phyloP scores from a whole-genome alignment of 1,140 invertebrate species.

The Conus betulinus region DNA sequence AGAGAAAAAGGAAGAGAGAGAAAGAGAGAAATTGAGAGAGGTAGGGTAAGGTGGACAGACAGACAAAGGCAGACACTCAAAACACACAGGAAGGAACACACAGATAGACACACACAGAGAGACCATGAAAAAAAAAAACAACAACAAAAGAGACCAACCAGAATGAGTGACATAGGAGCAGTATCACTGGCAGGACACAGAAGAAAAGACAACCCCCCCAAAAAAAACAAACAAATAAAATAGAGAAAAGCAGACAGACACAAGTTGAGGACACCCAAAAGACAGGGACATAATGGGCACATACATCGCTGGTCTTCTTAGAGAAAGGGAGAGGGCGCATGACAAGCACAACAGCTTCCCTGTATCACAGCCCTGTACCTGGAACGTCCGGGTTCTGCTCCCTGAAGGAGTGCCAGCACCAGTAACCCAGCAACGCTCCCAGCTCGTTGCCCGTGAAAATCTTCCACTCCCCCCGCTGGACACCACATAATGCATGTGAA shows the following conservation, averaged over 20 bases:
- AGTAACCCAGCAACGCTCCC: constrained; percentile 96
- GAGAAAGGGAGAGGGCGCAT: too few relatives aligned
- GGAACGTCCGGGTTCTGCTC: constrained; percentile 57
- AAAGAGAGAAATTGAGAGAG: too few relatives aligned
- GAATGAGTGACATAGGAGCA: too few relatives aligned
- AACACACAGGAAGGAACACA: neutral
- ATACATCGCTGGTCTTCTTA: too few relatives aligned
- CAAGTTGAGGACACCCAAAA: neutral
- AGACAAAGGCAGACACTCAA: neutral
- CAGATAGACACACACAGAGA: neutral
- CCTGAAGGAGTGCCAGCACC: constrained; percentile 83
- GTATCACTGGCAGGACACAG: too few relatives aligned
- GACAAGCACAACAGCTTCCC: neutral
- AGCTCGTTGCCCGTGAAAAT: constrained; percentile 97
- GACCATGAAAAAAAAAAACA: neutral
- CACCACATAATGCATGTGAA: constrained; percentile 3
- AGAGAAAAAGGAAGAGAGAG: neutral
- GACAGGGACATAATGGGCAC: neutral
- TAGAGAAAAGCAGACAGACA: neutral
- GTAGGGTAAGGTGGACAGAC: neutral
- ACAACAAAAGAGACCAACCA: too few relatives aligned
- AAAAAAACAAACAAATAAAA: neutral
- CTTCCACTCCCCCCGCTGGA: constrained; percentile 87
- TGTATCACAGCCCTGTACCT: constrained; percentile 35
- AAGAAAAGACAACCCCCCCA: too few relatives aligned